These are phyloP conservation scores for Xestia ashworthii DNA, from an alignment of 2,888 invertebrate species.

Conservation along the genomic window DNA sequence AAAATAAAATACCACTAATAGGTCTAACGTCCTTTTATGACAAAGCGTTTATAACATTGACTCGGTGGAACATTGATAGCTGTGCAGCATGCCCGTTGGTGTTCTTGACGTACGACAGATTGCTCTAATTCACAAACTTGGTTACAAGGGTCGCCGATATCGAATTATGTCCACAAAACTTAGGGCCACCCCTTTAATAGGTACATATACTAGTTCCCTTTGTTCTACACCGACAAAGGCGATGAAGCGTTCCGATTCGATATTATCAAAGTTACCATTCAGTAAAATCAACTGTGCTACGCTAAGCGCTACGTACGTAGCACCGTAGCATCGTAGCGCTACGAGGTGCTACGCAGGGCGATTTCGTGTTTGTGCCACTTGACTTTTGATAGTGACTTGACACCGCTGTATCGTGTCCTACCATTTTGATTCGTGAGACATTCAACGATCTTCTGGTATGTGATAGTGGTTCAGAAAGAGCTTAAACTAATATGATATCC, in stretches of 20 bases:
- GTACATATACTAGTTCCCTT: constrained; percentile 41
- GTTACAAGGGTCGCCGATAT: constrained; percentile 81
- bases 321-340: constrained; percentile 35
- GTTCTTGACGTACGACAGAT: constrained; percentile 77
- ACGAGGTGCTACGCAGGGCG: constrained; percentile 35
- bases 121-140: constrained; percentile 80
- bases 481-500: constrained; percentile 74
- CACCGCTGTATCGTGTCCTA: background rate
- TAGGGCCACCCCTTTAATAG: constrained; percentile 65
- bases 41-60: constrained; percentile 44
- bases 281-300: constrained; percentile 43
- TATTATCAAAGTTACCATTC: constrained; percentile 45
- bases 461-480: constrained; percentile 57
- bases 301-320: constrained; percentile 38
- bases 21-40: background rate
- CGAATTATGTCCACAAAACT: constrained; percentile 79
- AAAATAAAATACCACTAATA: background rate
- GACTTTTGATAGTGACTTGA: constrained; percentile 11
- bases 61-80: constrained; percentile 61
- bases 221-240: constrained; percentile 37
- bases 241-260: constrained; percentile 11
- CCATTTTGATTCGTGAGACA: background rate
- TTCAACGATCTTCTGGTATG: background rate
- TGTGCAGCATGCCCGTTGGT: constrained; percentile 63
- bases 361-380: background rate